Percentiles rank a stretch among this genome's conserved stretches.
phyloP scores from a whole-genome alignment of 37 sponge, comb jelly and placozoan species.

The Mnemiopsis leidyi region DNA sequence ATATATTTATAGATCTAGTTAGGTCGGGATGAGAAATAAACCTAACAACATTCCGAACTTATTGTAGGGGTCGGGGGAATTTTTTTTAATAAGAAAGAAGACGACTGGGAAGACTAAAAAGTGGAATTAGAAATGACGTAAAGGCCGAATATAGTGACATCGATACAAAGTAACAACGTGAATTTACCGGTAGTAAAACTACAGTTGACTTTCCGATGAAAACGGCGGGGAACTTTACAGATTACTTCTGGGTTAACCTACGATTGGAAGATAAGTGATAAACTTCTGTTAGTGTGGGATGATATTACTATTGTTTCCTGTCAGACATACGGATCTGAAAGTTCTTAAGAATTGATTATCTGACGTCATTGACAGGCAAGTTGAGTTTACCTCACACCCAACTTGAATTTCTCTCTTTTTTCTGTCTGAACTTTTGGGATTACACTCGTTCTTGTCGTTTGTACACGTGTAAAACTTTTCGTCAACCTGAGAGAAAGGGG shows the following conservation, averaged over 20 bases:
- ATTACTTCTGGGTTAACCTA: slow-evolving; percentile 21
- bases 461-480: background rate
- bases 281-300: too few species aligned
- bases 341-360: background rate
- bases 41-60: too few species aligned
- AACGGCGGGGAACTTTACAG: background rate
- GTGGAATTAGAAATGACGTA: too few species aligned
- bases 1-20: too few species aligned
- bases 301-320: background rate
- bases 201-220: background rate
- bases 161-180: too few species aligned
- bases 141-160: too few species aligned
- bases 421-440: background rate
- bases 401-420: background rate
- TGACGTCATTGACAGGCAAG: background rate
- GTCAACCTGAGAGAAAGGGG: too few species aligned
- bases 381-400: background rate
- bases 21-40: too few species aligned
- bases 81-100: too few species aligned
- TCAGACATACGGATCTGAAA: too few species aligned
- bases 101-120: too few species aligned
- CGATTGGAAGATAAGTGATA: background rate
- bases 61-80: too few species aligned
- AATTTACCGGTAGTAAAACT: slow-evolving; percentile 41
- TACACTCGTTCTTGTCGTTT: background rate